phyloP scores from a whole-genome alignment of 2,113 vertebrate genomes.

The Lucifuga dentata region DNA sequence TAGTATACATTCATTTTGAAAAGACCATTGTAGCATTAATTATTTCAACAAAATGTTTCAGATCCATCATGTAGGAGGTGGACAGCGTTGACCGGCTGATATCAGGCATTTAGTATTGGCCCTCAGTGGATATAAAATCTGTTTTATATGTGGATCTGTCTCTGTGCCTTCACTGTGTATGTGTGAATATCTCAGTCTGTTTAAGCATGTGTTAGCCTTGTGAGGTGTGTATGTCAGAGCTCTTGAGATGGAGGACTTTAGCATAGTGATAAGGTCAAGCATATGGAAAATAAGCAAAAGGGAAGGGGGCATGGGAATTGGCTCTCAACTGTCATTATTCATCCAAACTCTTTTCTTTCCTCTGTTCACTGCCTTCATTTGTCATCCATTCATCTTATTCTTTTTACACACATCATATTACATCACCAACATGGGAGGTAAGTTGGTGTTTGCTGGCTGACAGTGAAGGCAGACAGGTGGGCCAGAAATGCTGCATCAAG shows the following conservation, averaged over 20 bases:
- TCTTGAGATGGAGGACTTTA: background rate
- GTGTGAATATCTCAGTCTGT: too few species aligned
- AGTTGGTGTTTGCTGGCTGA: conserved; percentile 28
- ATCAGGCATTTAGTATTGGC: too few species aligned
- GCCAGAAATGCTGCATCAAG: conserved; percentile 38
- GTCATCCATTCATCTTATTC: conserved; percentile 29
- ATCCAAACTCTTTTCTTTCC: conserved; percentile 26
- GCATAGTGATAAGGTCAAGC: conserved; percentile 15
- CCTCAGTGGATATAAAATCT: too few species aligned
- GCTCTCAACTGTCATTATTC: conserved; percentile 21
- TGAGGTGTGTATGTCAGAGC: background rate
- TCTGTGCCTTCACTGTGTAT: too few species aligned
- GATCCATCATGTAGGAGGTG: too few species aligned
- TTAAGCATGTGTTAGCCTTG: too few species aligned
- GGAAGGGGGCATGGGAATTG: background rate
- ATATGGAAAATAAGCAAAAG: conserved; percentile 1
- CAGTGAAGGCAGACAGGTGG: conserved; percentile 17
- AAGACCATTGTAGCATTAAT: too few species aligned
- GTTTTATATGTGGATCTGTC: too few species aligned
- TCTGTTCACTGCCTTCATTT: conserved; percentile 26
- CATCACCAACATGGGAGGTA: conserved; percentile 40
- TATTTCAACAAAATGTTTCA: too few species aligned
- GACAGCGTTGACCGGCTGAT: too few species aligned
- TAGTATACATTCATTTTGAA: too few species aligned
- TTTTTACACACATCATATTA: conserved; percentile 33